Conservation (phyloP, 1,140 invertebrate species). For the Cyrtorhinus lividipennis region DNA sequence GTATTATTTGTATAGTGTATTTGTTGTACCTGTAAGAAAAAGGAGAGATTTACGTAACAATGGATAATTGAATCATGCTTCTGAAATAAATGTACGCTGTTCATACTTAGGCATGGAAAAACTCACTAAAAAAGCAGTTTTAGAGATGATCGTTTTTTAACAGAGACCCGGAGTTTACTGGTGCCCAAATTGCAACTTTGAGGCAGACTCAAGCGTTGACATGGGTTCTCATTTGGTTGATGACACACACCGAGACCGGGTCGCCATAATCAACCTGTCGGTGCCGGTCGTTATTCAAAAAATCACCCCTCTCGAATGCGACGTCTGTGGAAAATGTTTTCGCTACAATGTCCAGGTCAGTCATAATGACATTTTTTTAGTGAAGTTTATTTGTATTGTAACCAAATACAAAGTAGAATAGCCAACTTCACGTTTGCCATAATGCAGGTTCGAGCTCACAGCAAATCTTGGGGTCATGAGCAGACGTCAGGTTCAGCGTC, state of each 20-base stretch:
- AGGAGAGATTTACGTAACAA: too few species aligned
- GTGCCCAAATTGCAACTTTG: slow-evolving; percentile 61
- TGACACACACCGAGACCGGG: slow-evolving; percentile 49
- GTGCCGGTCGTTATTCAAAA: slow-evolving; percentile 64
- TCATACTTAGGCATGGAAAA: too few species aligned
- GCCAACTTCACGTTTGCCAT: too few species aligned
- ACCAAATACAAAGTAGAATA: too few species aligned
- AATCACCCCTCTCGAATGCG: slow-evolving; percentile 35
- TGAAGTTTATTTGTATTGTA: too few species aligned
- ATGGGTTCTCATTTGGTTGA: slow-evolving; percentile 56
- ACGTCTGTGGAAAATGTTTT: slow-evolving; percentile 44
- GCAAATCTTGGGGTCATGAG: slow-evolving; percentile 36
- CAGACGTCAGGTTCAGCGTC: slow-evolving; percentile 35
- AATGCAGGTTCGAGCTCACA: slow-evolving; percentile 50
- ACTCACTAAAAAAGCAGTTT: too few species aligned
- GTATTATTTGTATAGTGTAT: too few species aligned
- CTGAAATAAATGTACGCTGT: too few species aligned
- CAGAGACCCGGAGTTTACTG: slow-evolving; percentile 41
- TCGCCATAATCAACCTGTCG: slow-evolving; percentile 56
- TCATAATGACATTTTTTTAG: slow-evolving; percentile 35
- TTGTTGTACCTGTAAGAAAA: too few species aligned
- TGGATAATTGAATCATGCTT: too few species aligned
- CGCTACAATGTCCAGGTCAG: slow-evolving; percentile 52
- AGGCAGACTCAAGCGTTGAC: slow-evolving; percentile 43
- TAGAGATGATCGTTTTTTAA: too few species aligned